A percentile compares a stretch with the other conserved stretches of the same genome.
phyloP scores from a whole-genome alignment of 2,797 vertebrate species.

The Bufotes viridis region DNA sequence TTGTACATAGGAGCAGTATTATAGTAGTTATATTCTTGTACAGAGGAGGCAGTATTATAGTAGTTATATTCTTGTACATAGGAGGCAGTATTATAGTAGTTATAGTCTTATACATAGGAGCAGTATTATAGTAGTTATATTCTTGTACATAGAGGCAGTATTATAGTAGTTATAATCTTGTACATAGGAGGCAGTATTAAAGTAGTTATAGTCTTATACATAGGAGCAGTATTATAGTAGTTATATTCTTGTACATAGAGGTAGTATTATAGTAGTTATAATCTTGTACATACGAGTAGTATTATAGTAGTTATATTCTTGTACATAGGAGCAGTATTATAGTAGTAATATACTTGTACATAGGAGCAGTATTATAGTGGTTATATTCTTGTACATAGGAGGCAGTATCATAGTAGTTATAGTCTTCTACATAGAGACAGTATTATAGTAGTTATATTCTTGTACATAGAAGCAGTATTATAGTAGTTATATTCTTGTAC shows the following conservation, averaged over 20 bases:
- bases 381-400: too few species aligned
- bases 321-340: too few species aligned
- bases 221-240: not conserved
- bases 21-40: slow-evolving; percentile 1
- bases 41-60: not conserved
- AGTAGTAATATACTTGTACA: too few species aligned
- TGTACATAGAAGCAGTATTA: too few species aligned
- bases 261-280: slow-evolving; percentile 3
- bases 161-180: not conserved
- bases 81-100: slow-evolving; percentile 1
- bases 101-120: not conserved
- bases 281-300: not conserved
- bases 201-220: not conserved
- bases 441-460: too few species aligned
- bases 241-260: not conserved
- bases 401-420: too few species aligned
- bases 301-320: too few species aligned
- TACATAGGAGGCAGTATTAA: not conserved
- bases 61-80: slow-evolving; percentile 3
- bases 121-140: slow-evolving; percentile 6
- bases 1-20: not conserved
- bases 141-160: not conserved
- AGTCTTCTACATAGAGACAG: too few species aligned
- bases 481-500: too few species aligned
- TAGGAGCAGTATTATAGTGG: too few species aligned